Evolutionary conservation across 2,113 vertebrate genomes (phyloP).

Genomic region (Rhynchopsitta pachyrhyncha): DNA sequence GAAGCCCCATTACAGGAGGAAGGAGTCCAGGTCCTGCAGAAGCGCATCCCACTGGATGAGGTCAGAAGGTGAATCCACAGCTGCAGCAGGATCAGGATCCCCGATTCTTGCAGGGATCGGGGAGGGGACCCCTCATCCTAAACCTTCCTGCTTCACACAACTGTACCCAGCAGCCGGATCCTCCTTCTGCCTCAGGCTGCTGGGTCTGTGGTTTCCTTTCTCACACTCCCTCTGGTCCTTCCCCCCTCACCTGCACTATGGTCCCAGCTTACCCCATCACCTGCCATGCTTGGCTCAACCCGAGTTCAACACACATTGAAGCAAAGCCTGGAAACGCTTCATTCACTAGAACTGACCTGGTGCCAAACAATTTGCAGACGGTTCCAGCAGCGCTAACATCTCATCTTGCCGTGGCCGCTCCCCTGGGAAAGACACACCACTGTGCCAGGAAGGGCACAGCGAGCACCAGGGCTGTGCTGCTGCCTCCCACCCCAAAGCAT

Average conservation of each 20-base stretch:
- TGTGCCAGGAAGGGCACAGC: fast-evolving
- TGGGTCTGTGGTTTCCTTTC: constrained; percentile 14
- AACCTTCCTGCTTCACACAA: background rate
- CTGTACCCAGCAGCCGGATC: background rate
- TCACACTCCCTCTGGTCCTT: background rate
- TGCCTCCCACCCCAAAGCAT: background rate
- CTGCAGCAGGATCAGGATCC: background rate
- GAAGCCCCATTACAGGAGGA: fast-evolving
- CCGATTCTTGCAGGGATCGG: background rate
- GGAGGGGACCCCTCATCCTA: background rate
- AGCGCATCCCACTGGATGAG: fast-evolving
- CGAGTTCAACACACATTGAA: background rate
- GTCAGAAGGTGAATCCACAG: fast-evolving
- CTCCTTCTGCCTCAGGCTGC: background rate
- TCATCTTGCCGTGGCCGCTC: fast-evolving
- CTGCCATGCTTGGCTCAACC: background rate
- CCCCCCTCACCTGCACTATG: background rate
- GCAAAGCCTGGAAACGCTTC: background rate
- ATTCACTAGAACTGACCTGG: background rate
- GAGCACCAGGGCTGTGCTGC: fast-evolving
- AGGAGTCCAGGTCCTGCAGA: background rate
- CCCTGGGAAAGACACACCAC: background rate
- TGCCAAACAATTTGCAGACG: background rate
- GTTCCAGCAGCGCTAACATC: background rate
- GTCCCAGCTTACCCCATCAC: background rate